A percentile compares a stretch with the other conserved stretches of the same genome.
Evolutionary conservation across 2,113 vertebrate genomes (phyloP).

Genomic region (Excalfactoria chinensis): DNA sequence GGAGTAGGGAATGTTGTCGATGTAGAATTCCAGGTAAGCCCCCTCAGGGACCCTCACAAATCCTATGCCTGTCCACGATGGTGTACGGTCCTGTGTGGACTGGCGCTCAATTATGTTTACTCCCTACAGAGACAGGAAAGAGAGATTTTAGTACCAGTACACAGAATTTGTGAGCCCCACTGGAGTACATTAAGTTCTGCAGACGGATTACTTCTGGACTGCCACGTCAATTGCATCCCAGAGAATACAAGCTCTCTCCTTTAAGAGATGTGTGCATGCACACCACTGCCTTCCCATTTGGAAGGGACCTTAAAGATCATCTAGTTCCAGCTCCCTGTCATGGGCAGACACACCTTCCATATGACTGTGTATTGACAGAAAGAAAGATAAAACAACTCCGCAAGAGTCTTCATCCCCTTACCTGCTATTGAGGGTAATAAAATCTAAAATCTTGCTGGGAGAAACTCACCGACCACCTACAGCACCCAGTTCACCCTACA

Average conservation of each 20-base stretch:
- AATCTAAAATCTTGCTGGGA: neutral
- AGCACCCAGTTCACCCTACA: neutral
- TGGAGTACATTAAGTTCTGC: neutral
- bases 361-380: neutral
- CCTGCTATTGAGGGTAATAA: neutral
- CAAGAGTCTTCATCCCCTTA: neutral
- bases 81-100: conserved; percentile 85
- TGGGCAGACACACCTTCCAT: neutral
- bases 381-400: neutral
- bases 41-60: conserved; percentile 94
- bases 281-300: neutral
- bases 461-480: neutral
- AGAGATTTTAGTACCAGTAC: neutral
- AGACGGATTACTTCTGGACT: neutral
- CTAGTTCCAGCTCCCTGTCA: neutral
- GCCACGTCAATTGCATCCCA: neutral
- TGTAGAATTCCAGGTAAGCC: conserved; percentile 89
- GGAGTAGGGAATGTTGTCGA: conserved; percentile 92
- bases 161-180: neutral
- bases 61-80: conserved; percentile 95
- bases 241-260: neutral
- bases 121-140: conserved; percentile 75
- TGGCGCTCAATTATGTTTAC: conserved; percentile 85
- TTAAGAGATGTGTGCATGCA: rapidly evolving
- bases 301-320: neutral